A percentile compares a stretch with the other conserved stretches of the same genome.
These are phyloP conservation scores for Rhizoglyphus robini DNA, from an alignment of 1,140 invertebrate species.

Conservation along the genomic window DNA sequence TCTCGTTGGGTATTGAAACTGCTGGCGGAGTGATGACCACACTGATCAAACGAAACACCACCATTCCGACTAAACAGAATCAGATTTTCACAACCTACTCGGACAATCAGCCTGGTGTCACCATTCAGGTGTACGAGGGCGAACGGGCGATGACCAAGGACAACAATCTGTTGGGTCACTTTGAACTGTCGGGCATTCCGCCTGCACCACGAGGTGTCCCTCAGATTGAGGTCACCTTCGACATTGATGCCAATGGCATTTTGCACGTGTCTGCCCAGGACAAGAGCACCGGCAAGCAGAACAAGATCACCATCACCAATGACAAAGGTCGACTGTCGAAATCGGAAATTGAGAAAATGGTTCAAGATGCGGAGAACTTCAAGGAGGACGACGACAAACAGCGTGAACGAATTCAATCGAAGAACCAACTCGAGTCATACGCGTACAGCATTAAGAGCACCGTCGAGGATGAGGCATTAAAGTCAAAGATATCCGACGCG, in stretches of 20 bases:
- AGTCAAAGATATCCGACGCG: slow-evolving; percentile 53
- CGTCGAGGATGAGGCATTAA: slow-evolving; percentile 41
- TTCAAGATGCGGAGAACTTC: slow-evolving; percentile 93
- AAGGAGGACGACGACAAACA: slow-evolving; percentile 80
- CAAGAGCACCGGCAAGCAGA: slow-evolving; percentile 76
- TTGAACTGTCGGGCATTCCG: slow-evolving; percentile 45
- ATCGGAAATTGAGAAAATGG: slow-evolving; percentile 94
- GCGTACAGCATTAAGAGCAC: slow-evolving; percentile 57
- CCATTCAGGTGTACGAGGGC: slow-evolving; percentile 57
- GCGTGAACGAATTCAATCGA: slow-evolving; percentile 53
- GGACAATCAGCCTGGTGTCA: slow-evolving; percentile 86
- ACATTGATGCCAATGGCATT: slow-evolving; percentile 37
- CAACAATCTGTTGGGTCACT: slow-evolving; percentile 45
- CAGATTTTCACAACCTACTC: slow-evolving; percentile 93
- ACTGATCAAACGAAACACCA: slow-evolving; percentile 87
- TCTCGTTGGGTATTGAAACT: slow-evolving; percentile 92
- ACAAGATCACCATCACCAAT: slow-evolving; percentile 96
- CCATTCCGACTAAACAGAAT: slow-evolving; percentile 87
- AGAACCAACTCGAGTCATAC: slow-evolving; percentile 46
- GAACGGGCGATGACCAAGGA: slow-evolving; percentile 48
- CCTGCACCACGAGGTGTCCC: slow-evolving; percentile 46
- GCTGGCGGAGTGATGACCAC: slow-evolving; percentile 93
- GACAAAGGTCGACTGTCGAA: slow-evolving; percentile 91
- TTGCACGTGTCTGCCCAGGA: slow-evolving; percentile 44
- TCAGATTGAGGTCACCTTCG: slow-evolving; percentile 40